Evolutionary conservation across 2,113 vertebrate species (phyloP).

Genomic region (Notiomystis cincta): DNA sequence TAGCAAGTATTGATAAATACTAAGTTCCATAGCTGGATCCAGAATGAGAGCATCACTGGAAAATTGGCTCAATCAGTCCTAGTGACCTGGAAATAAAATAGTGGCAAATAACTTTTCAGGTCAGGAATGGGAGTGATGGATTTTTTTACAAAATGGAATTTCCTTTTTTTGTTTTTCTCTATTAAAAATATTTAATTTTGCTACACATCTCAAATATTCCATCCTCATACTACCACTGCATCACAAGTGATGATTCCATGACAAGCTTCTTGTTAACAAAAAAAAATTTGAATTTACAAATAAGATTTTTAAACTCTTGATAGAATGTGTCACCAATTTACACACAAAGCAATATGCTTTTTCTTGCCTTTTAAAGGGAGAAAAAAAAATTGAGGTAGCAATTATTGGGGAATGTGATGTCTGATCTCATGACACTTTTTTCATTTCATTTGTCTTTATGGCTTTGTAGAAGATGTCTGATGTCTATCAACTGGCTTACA

Average conservation of each 20-base stretch:
- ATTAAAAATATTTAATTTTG: not conserved
- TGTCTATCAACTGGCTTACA: not conserved
- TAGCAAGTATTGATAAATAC: not conserved
- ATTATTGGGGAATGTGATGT: constrained; percentile 28
- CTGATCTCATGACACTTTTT: not conserved
- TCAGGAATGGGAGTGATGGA: not conserved
- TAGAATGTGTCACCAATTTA: not conserved
- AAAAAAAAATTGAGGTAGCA: constrained; percentile 61
- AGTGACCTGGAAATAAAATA: not conserved
- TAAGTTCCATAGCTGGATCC: not conserved
- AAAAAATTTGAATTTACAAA: not conserved
- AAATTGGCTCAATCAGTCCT: not conserved
- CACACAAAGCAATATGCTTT: not conserved
- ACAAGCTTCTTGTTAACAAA: not conserved
- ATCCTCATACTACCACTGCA: not conserved
- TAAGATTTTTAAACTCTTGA: not conserved
- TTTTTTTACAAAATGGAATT: not conserved
- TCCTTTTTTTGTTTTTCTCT: not conserved
- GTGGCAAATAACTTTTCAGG: not conserved
- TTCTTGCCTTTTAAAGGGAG: constrained; percentile 28
- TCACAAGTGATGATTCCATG: not conserved
- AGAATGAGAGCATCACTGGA: not conserved
- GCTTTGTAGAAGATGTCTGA: constrained; percentile 52
- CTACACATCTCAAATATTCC: not conserved
- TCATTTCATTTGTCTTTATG: constrained; percentile 65